Evolutionary conservation across 2,888 invertebrate genomes (phyloP), one percentile per base, ranked within the genome.

Genomic region (Syrphus vitripennis): DNA sequence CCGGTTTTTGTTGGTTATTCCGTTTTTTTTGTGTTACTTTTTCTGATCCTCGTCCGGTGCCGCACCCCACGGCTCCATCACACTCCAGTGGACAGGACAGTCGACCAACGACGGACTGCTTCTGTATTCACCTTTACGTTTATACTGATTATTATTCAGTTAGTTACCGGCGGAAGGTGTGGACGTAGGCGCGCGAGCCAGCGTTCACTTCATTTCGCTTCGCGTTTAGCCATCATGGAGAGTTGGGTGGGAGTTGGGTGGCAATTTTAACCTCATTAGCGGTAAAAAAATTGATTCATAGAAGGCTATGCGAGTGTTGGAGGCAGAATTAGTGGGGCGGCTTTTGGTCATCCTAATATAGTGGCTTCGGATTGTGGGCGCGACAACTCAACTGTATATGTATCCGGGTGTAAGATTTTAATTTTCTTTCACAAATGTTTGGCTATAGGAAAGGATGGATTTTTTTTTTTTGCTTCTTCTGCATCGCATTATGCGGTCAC

Each of bases 201-300:
- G 37, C 26, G 40, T 61, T 72, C 72, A 76, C 71, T 72, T 80
- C 53, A 61, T 72, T 53, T 69, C 50, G 76, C 45, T 53, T 69
- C 50, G 76, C 45, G 67, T 71, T 70, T 31, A 45, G 45, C 19
- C 29, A 42, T 53, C 3, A 14, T 5, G 10, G 9, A 40, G 24
- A 21, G 24, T 7, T 67, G 86, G 86, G 80, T 81, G 80, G 71
- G 71, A 71, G 69, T 40, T 26, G 84, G 84, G 77, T 86, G 86
- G 82, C 70, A 77, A 86, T 86, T 82, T 77, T 86, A 86, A 86
- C 86, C 86, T 86, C 86, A 86, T 86, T 86, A 86, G 86, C 63
- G 74, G 74, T 65, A 42, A 12, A 71, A 82, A 84, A 82, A 82
- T 78, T 77, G 81, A 86, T 82, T 86, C 77, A 82, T 77, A 48